Evolutionary conservation across 2,888 invertebrate genomes (phyloP), one percentile per base, ranked within the genome.

Genomic region (Steinernema carpocapsae): DNA sequence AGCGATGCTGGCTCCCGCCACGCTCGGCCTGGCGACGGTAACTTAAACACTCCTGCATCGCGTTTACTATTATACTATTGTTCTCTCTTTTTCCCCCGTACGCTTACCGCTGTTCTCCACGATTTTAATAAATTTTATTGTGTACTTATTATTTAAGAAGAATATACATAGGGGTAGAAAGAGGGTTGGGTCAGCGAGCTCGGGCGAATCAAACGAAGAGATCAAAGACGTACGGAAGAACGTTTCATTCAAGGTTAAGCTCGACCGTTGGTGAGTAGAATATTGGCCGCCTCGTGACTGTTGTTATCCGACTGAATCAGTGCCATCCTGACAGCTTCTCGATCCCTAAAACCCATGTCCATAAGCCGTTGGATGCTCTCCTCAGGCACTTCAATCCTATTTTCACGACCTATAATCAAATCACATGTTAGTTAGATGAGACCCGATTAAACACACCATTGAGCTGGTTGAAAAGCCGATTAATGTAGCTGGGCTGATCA

Each of bases 181-280:
- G 10, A 37, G 37, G 37, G 37, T 10, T 37, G 37, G 37, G 37
- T 37, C 10, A 6, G 37, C 37, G 37, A 37, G 37, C 10, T 3
- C 37, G 10, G 37, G 37, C 48, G 48, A 48, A 48, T 48, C 48
- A 14, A 48, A 48, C 48, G 14, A 48, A 88, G 75, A 73, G 76
- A 37, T 42, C 43, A 56, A 56, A 56, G 3, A 56, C 56, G 26
- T 2, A 2, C 17, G 6, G 4, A 22, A 7, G 26, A 24, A 14
- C 56, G 2, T 14, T 29, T n/a, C n/a, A n/a, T n/a, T n/a, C n/a
- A n/a, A n/a, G n/a, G n/a, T n/a, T 32, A 19, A 26, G 12, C 37
- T 1, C 19, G 64, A 29, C 64, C 64, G 14, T 64, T 64, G 29
- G 17, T 26, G 29, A 64, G 19, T 3, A 64, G 19, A 17, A 64